Conservation (phyloP, 2,797 vertebrate genomes). For the Malurus splendens region DNA sequence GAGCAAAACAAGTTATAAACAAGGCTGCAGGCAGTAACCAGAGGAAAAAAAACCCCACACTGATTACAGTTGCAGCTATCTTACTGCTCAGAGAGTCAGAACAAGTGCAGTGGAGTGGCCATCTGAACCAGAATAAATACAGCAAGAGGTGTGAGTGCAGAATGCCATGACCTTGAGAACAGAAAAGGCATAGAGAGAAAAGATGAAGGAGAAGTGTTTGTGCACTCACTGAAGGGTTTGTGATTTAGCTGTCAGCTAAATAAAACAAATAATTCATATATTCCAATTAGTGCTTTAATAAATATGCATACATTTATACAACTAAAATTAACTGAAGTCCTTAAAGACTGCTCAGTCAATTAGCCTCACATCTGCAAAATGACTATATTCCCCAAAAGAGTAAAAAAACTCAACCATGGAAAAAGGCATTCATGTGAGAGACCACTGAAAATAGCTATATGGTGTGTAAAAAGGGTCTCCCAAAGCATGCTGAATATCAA, state of each 20-base stretch:
- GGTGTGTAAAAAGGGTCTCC: accelerated
- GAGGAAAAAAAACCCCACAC: not conserved
- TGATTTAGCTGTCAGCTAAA: not conserved
- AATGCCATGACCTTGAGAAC: not conserved
- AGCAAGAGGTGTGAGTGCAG: not conserved
- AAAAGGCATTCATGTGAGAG: not conserved
- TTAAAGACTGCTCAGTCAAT: not conserved
- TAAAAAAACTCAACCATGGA: not conserved
- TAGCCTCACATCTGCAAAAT: not conserved
- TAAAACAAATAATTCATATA: not conserved
- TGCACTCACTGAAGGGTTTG: not conserved
- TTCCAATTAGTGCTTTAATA: not conserved
- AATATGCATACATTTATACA: not conserved
- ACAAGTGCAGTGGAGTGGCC: not conserved
- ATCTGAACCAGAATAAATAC: not conserved
- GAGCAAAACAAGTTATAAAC: not conserved
- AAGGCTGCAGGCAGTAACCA: not conserved
- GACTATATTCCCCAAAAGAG: not conserved
- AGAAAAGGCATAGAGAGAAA: not conserved
- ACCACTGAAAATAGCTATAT: not conserved
- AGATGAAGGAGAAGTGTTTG: not conserved
- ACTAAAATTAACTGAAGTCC: not conserved
- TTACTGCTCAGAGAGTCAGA: not conserved
- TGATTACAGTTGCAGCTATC: not conserved
- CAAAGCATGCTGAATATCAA: not conserved